A percentile compares a stretch with the other conserved stretches of the same genome.
phyloP scores from a whole-genome alignment of 53 echinoderm and acorn worm species.

The Henricia sp. region DNA sequence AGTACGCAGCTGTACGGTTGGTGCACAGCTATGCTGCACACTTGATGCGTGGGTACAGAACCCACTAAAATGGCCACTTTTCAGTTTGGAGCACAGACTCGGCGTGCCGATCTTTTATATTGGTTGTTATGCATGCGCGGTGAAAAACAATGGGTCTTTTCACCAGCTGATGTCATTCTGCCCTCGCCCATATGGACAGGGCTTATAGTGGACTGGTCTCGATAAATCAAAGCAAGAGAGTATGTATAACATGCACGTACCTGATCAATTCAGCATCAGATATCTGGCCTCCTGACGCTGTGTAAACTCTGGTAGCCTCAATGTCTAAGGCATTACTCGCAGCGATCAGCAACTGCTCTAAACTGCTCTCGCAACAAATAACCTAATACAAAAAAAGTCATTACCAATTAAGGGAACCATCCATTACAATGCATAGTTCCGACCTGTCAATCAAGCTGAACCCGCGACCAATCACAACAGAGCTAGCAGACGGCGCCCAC shows the following conservation, averaged over 20 bases:
- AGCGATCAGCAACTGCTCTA: slow-evolving; percentile 63
- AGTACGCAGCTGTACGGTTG: too few species aligned
- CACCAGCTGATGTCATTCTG: background rate
- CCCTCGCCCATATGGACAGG: background rate
- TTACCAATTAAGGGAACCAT: too few species aligned
- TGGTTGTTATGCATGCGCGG: background rate
- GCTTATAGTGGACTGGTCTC: background rate
- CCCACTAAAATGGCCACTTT: too few species aligned
- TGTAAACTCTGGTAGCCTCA: slow-evolving; percentile 76
- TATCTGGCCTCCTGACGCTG: slow-evolving; percentile 77
- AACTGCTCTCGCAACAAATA: slow-evolving; percentile 66
- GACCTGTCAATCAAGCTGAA: too few species aligned
- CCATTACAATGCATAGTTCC: too few species aligned
- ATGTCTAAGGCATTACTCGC: slow-evolving; percentile 77
- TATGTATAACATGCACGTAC: slow-evolving; percentile 61
- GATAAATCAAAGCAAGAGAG: background rate
- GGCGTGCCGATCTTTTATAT: too few species aligned
- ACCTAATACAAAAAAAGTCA: slow-evolving; percentile 55
- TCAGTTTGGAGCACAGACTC: too few species aligned
- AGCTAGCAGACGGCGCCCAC: too few species aligned
- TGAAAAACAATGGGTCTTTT: background rate
- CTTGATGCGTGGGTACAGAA: too few species aligned
- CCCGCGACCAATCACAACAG: too few species aligned
- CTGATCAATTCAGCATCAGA: slow-evolving; percentile 80
- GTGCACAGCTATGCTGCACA: too few species aligned